Percentiles rank a stretch among this genome's conserved stretches.
These are phyloP conservation scores for Rhinichthys klamathensis DNA, from an alignment of 2,113 vertebrate genomes.

Conservation along the genomic window DNA sequence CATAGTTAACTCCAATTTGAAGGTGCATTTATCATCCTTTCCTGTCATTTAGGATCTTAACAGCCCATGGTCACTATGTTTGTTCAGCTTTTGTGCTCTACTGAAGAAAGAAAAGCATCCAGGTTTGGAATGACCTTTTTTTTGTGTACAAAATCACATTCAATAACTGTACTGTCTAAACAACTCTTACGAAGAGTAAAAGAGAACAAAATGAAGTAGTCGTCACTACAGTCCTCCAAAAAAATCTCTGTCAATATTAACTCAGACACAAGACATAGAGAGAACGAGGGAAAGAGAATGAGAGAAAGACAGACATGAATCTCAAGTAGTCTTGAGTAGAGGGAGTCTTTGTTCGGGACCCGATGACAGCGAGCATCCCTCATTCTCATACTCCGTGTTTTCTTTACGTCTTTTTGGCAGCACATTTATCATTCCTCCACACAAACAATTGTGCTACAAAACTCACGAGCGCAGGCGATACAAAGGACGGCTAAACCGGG, in stretches of 20 bases:
- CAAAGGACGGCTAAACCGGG: constrained; percentile 72
- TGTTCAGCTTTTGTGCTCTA: not conserved
- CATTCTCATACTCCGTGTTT: constrained; percentile 44
- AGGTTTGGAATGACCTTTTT: no score
- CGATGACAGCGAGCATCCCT: constrained; percentile 63
- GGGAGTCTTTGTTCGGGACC: constrained; percentile 64
- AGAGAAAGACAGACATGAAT: constrained; percentile 56
- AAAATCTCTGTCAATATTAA: constrained; percentile 2
- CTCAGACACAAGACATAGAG: not conserved
- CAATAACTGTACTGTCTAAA: not conserved
- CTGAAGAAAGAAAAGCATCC: not conserved
- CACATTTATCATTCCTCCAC: constrained; percentile 77
- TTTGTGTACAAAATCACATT: not conserved
- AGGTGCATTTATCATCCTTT: not conserved
- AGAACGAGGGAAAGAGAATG: not conserved
- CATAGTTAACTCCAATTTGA: not conserved
- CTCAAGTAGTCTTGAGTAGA: constrained; percentile 69
- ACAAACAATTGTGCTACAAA: constrained; percentile 75
- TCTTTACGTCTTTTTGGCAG: constrained; percentile 72
- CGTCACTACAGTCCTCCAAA: not conserved
- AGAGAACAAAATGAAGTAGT: not conserved
- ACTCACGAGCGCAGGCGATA: constrained; percentile 70
- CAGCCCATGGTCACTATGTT: not conserved
- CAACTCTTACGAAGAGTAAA: not conserved
- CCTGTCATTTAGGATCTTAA: not conserved